Evolutionary conservation across 2,888 invertebrate species (phyloP).

Genomic region (Aproaerema taeniolella): DNA sequence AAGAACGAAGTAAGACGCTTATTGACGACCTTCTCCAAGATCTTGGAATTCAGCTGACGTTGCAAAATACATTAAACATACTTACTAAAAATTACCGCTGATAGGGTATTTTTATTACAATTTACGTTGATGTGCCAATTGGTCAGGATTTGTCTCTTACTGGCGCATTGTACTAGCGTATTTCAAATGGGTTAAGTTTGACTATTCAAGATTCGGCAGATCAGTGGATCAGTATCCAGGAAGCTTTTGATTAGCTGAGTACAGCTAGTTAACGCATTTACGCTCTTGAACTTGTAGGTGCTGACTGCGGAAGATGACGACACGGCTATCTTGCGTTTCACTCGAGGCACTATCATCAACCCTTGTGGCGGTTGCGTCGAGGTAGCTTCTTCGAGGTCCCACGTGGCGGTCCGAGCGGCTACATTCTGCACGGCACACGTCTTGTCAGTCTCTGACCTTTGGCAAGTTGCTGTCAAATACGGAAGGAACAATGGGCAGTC

Average conservation of each 20-base stretch:
- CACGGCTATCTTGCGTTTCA: slow-evolving; percentile 53
- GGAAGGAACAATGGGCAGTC: slow-evolving; percentile 34
- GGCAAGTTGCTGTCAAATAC: slow-evolving; percentile 41
- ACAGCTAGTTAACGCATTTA: not conserved
- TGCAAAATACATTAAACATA: no score
- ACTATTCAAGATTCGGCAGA: not conserved
- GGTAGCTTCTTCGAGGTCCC: slow-evolving; percentile 38
- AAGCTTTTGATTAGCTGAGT: no score
- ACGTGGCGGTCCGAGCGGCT: slow-evolving; percentile 49
- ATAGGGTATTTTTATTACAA: no score
- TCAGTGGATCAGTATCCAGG: not conserved
- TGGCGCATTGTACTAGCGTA: not conserved
- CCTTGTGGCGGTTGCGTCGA: slow-evolving; percentile 37
- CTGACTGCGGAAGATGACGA: slow-evolving; percentile 58
- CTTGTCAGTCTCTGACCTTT: slow-evolving; percentile 36
- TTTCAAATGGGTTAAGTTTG: not conserved
- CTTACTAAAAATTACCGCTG: not conserved
- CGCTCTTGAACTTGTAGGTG: slow-evolving; percentile 33
- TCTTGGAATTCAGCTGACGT: no score
- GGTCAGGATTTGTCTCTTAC: not conserved
- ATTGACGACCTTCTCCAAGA: no score
- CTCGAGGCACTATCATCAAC: slow-evolving; percentile 47
- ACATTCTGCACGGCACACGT: slow-evolving; percentile 63
- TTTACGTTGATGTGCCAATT: no score
- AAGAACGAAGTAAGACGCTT: no score